A percentile compares a stretch with the other conserved stretches of the same genome.
Conservation (phyloP, 2,113 vertebrate genomes). For the Petrocephalus zakoni region DNA sequence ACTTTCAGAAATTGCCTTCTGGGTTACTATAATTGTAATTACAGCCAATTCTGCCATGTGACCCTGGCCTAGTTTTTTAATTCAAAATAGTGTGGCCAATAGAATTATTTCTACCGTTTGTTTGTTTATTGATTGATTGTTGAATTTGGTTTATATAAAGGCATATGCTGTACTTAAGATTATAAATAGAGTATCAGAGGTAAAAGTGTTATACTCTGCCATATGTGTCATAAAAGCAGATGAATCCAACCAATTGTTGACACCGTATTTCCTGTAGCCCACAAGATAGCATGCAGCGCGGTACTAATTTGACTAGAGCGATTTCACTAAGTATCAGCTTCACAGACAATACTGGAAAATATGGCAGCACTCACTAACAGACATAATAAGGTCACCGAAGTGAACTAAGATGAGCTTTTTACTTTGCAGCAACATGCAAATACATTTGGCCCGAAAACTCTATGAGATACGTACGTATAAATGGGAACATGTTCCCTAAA, state of each 20-base stretch:
- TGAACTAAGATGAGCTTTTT: not conserved
- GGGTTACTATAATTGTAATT: slow-evolving; percentile 3
- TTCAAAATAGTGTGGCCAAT: not conserved
- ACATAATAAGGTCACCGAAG: not conserved
- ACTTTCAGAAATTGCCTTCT: not conserved
- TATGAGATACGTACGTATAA: not conserved
- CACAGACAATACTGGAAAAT: not conserved
- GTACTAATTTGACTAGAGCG: not conserved
- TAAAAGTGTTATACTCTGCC: not conserved
- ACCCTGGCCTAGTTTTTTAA: not conserved
- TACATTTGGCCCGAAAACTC: not conserved
- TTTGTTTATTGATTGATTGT: not conserved
- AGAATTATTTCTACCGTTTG: not conserved
- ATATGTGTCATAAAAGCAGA: not conserved
- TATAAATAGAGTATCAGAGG: not conserved
- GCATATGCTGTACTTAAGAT: not conserved
- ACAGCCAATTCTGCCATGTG: not conserved
- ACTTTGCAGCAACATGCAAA: not conserved
- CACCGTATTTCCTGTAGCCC: not conserved
- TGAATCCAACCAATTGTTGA: not conserved
- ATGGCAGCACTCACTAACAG: not conserved
- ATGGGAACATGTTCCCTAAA: not conserved
- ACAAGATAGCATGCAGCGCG: no score
- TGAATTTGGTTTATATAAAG: not conserved
- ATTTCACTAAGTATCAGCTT: not conserved